Base-by-base conservation (phyloP, 2,113 vertebrate species). In the Esox niger region DNA sequence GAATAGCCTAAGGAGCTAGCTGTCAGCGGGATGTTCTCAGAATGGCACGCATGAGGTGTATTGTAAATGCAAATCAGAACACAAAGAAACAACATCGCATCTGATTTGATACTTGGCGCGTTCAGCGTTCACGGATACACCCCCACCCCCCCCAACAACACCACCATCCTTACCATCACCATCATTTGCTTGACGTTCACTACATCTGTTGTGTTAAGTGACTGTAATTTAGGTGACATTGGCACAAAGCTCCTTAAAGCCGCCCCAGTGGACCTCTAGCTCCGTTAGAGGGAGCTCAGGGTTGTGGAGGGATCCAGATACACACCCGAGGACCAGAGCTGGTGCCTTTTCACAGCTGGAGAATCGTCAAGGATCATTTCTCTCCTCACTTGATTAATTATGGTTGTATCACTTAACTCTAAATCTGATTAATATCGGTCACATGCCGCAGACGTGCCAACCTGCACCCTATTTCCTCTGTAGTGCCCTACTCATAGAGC, bases 371-470 rank as follows among this genome's bases (percentile, higher is more conserved):
- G 95, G 95, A 96, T 97, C 95, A 97, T 98, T 98, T 98, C 93
- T 95, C 94, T 97, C 95, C 94, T 95, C 95, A 96, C 95, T 95
- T 97, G 96, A 98, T 99, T 99, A 97, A 99, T 99, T 98, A 96
- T 95, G 96, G 96, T 97, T 97, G 98, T 96, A 98, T 97, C 98
- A 96, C 95, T 98, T 95, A 95, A 96, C 98, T 99, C 95, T 96
- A 98, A 97, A 97, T 95, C 97, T 95, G 96, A 98, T 99, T 98
- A 96, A 97, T 98, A 97, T 97, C 94, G 95, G 96, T 97, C 95
- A 94, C 96, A 95, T 95, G 97, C 96, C 95, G 92, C 93, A 92
- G 93, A 91, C 91, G 90, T 93, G 92, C 91, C 91, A 38, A 38
- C 10, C 15, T 9, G 89, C 92, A 93, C 91, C 91, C 93, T 94